Evolutionary conservation across 2,797 vertebrate species (phyloP).

Genomic region (Myoxocephalus aenaeus): DNA sequence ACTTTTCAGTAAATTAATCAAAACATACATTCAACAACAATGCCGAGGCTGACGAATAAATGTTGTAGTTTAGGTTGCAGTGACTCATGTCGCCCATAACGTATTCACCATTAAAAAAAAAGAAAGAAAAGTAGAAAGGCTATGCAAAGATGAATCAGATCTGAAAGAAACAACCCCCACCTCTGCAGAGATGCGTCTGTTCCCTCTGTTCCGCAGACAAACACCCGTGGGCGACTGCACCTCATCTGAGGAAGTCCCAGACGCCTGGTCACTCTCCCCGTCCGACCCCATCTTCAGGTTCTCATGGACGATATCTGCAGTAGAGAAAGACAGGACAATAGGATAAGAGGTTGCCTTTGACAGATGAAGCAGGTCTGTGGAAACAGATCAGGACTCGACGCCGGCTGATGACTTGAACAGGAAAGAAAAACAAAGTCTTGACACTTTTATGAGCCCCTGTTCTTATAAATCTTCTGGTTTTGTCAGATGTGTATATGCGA

Average conservation of each 20-base stretch:
- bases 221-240: constrained; percentile 96
- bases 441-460: constrained; percentile 30
- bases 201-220: constrained; percentile 94
- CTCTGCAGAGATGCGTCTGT: constrained; percentile 95
- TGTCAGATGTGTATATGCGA: not conserved
- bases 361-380: constrained; percentile 32
- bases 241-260: constrained; percentile 96
- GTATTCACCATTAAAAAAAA: not conserved
- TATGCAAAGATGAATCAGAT: not conserved
- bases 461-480: constrained; percentile 23
- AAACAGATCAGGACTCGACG: constrained; percentile 3
- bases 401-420: constrained; percentile 22
- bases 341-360: constrained; percentile 24
- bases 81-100: constrained; percentile 36
- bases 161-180: constrained; percentile 74
- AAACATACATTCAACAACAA: constrained; percentile 7
- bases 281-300: constrained; percentile 98
- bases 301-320: constrained; percentile 94
- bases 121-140: not conserved
- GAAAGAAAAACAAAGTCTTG: constrained; percentile 30
- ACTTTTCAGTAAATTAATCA: constrained; percentile 8
- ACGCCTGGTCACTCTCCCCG: constrained; percentile 96
- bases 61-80: constrained; percentile 2
- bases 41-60: constrained; percentile 15
- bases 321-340: not conserved